A percentile compares a stretch with the other conserved stretches of the same genome.
phyloP scores from a whole-genome alignment of 2,113 vertebrate genomes.

The Barnardius zonarius region DNA sequence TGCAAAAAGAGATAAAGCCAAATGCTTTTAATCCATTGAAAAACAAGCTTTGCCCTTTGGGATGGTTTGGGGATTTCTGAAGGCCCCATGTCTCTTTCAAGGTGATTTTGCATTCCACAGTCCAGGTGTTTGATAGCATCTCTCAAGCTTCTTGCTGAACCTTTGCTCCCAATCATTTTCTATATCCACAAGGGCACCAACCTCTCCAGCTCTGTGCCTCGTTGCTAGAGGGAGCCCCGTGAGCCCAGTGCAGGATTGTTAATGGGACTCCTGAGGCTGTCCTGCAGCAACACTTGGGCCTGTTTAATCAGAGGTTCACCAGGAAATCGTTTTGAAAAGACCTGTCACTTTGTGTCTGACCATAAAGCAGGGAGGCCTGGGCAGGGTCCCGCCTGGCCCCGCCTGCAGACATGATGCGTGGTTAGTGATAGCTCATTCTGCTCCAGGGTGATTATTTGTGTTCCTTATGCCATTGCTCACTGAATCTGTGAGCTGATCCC shows the following conservation, averaged over 20 bases:
- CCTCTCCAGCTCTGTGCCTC: not conserved
- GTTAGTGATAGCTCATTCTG: not conserved
- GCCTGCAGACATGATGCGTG: not conserved
- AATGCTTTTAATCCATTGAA: not conserved
- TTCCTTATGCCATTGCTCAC: constrained; percentile 44
- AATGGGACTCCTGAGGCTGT: not conserved
- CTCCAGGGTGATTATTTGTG: constrained; percentile 46
- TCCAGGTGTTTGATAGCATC: not conserved
- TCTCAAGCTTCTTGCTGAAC: not conserved
- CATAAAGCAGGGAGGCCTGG: not conserved
- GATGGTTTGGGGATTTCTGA: not conserved
- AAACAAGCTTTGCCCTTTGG: not conserved
- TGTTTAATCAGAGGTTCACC: not conserved
- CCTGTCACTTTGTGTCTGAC: not conserved
- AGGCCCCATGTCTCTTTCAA: not conserved
- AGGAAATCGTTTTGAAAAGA: not conserved
- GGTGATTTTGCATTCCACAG: not conserved
- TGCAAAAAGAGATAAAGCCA: not conserved
- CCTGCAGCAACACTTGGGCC: not conserved
- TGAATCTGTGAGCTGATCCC: not conserved
- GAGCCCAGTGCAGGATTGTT: rapidly evolving
- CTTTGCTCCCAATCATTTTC: not conserved
- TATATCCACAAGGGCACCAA: not conserved
- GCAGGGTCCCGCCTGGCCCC: not conserved
- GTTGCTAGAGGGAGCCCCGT: not conserved